Percentiles rank a stretch among this genome's conserved stretches.
Conservation (phyloP, 2,797 vertebrate genomes). For the Poecilia velifera region DNA sequence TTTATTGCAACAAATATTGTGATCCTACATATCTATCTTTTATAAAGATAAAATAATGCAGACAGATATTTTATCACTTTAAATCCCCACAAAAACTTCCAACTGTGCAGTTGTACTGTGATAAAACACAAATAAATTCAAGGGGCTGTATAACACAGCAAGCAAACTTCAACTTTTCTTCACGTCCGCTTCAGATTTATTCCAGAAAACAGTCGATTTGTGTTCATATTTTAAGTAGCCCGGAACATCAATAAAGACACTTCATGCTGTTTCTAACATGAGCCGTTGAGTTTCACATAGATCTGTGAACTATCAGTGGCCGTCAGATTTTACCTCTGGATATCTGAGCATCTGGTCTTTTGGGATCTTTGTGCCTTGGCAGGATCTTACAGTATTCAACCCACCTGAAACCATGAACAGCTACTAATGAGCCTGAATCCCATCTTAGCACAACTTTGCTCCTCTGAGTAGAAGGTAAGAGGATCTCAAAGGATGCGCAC, state of each 20-base stretch:
- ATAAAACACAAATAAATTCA: not conserved
- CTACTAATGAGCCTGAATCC: conserved; percentile 31
- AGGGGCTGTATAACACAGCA: not conserved
- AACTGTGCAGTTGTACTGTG: not conserved
- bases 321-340: conserved; percentile 17
- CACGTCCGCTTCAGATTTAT: conserved; percentile 15
- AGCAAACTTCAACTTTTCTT: conserved; percentile 6
- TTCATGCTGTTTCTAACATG: not conserved
- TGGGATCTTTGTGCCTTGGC: conserved; percentile 1
- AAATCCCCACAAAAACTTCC: not conserved
- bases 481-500: conserved; percentile 32
- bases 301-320: not conserved
- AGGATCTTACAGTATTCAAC: conserved; percentile 26
- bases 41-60: too few relatives aligned
- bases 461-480: conserved; percentile 25
- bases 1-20: not conserved
- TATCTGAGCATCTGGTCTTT: conserved; percentile 21
- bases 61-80: not conserved
- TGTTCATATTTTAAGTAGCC: conserved; percentile 21
- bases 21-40: not conserved
- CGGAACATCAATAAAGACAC: conserved; percentile 14
- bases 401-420: conserved; percentile 28
- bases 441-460: conserved; percentile 28
- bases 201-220: not conserved
- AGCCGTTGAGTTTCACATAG: conserved; percentile 5